Conservation (phyloP, 2,888 invertebrate species). For the Drosophila parthenogenetica region DNA sequence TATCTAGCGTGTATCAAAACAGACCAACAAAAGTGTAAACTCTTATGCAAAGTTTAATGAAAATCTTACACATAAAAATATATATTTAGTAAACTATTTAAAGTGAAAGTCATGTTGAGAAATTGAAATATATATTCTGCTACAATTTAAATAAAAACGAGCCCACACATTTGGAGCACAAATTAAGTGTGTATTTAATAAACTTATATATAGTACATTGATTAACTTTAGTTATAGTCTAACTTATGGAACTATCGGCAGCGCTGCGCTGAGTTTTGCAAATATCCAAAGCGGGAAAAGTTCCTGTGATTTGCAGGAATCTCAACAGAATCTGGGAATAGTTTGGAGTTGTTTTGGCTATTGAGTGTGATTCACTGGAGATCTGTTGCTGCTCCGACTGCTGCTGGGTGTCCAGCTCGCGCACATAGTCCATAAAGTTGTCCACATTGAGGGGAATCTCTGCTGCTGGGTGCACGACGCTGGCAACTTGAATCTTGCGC, state of each 20-base stretch:
- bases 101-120: slow-evolving; percentile 45
- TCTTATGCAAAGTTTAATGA: slow-evolving; percentile 27
- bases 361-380: neutral
- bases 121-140: slow-evolving; percentile 72
- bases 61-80: slow-evolving; percentile 33
- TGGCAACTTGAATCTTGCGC: slow-evolving; percentile 78
- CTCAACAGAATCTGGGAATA: slow-evolving; percentile 29
- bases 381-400: neutral
- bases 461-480: slow-evolving; percentile 15
- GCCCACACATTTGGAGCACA: slow-evolving; percentile 41
- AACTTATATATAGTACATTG: slow-evolving; percentile 15
- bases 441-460: slow-evolving; percentile 61
- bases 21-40: slow-evolving; percentile 42
- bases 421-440: slow-evolving; percentile 75
- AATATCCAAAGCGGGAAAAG: slow-evolving; percentile 22
- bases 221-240: slow-evolving; percentile 18
- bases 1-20: slow-evolving; percentile 10
- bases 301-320: slow-evolving; percentile 59
- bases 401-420: slow-evolving; percentile 55
- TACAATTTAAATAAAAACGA: slow-evolving; percentile 65
- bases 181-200: slow-evolving; percentile 27
- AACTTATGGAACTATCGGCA: slow-evolving; percentile 52
- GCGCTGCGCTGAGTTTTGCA: slow-evolving; percentile 33
- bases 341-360: neutral
- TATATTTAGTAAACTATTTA: slow-evolving; percentile 41